Percentiles rank a stretch among this genome's conserved stretches.
Evolutionary conservation across 2,113 vertebrate species (phyloP).

Genomic region (Pangasianodon gigas): DNA sequence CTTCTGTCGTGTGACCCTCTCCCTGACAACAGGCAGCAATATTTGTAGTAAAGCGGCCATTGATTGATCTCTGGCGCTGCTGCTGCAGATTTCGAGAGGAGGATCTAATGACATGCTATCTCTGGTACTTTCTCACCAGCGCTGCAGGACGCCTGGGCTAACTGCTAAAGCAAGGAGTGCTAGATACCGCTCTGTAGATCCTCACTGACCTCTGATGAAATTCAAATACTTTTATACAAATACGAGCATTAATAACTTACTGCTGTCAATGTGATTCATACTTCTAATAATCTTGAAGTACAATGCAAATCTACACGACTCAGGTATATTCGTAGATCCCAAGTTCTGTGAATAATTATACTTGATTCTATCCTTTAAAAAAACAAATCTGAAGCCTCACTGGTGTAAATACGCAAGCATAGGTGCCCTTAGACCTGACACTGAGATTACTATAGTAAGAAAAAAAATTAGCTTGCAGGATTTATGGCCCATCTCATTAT

Average conservation of each 20-base stretch:
- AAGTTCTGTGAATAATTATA: neutral
- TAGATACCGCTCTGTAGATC: neutral
- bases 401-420: neutral
- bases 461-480: neutral
- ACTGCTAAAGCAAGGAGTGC: neutral
- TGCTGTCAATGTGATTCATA: neutral
- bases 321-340: neutral
- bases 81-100: slow-evolving; percentile 46
- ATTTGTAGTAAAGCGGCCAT: slow-evolving; percentile 59
- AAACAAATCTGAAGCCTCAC: neutral
- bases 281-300: neutral
- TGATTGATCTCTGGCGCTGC: slow-evolving; percentile 64
- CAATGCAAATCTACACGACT: neutral
- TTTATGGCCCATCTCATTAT: neutral
- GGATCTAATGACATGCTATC: slow-evolving; percentile 59
- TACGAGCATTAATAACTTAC: neutral
- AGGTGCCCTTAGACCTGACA: neutral
- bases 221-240: neutral
- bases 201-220: neutral
- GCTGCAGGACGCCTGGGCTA: neutral
- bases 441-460: neutral
- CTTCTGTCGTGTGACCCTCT: slow-evolving; percentile 31
- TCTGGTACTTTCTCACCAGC: slow-evolving; percentile 20
- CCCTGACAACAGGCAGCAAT: slow-evolving; percentile 52
- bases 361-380: neutral